phyloP scores from a whole-genome alignment of 2,797 vertebrate species.

The Ptychadena robeensis region DNA sequence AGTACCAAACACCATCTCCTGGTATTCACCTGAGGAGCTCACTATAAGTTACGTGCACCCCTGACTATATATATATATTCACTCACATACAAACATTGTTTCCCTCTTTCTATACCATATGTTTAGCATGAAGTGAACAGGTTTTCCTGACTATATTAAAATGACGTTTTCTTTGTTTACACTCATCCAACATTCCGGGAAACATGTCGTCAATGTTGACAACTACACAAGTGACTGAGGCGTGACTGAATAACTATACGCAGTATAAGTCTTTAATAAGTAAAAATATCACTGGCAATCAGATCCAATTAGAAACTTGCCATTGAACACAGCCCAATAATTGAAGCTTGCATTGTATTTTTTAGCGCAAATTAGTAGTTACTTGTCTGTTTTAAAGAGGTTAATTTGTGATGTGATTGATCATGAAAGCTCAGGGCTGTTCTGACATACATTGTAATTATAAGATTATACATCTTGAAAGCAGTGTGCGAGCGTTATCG shows the following conservation, averaged over 20 bases:
- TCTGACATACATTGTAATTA: constrained; percentile 70
- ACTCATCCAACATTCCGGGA: neutral
- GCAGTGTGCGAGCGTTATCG: constrained; percentile 58
- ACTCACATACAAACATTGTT: too few species aligned
- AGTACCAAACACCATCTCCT: too few species aligned
- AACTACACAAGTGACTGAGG: neutral
- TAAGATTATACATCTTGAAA: constrained; percentile 69
- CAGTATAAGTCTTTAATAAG: neutral
- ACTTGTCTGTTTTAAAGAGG: constrained; percentile 33
- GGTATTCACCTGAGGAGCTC: too few species aligned
- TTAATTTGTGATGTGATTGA: constrained; percentile 66
- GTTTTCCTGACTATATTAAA: neutral
- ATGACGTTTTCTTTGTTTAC: neutral
- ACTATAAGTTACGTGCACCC: too few species aligned
- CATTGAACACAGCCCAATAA: constrained; percentile 24
- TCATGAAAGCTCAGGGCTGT: constrained; percentile 72
- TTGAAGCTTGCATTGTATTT: constrained; percentile 26
- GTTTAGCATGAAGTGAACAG: neutral
- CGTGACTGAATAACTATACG: neutral
- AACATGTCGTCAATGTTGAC: neutral
- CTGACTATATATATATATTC: too few species aligned
- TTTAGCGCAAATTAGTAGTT: constrained; percentile 21
- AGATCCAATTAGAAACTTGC: neutral
- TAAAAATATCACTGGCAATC: constrained; percentile 1
- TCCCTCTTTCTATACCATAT: too few species aligned